Percentiles rank a stretch among this genome's conserved stretches.
Conservation (phyloP, 2,797 vertebrate species). For the Acanthurus lineatus region DNA sequence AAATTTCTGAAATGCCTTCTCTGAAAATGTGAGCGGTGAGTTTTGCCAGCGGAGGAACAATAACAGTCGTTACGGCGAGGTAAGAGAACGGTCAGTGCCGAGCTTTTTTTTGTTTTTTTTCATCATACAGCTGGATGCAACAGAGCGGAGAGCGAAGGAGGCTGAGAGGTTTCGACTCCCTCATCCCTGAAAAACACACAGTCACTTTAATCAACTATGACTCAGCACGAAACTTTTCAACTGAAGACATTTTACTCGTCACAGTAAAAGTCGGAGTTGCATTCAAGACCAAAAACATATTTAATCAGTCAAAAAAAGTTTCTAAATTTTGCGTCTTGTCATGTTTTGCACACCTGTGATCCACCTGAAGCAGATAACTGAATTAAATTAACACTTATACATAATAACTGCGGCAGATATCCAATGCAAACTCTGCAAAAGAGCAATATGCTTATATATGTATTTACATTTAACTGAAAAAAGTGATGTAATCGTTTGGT, state of each 20-base stretch:
- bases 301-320: too few relatives aligned
- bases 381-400: too few relatives aligned
- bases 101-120: conserved; percentile 48
- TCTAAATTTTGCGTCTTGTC: too few relatives aligned
- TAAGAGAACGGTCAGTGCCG: conserved; percentile 60
- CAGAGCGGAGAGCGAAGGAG: not conserved
- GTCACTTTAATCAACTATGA: not conserved
- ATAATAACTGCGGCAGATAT: too few relatives aligned
- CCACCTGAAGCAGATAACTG: too few relatives aligned
- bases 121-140: conserved; percentile 26
- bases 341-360: too few relatives aligned
- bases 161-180: conserved; percentile 2
- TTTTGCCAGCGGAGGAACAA: conserved; percentile 56
- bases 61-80: conserved; percentile 45
- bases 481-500: too few relatives aligned
- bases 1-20: conserved; percentile 54
- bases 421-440: too few relatives aligned
- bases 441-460: too few relatives aligned
- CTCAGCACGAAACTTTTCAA: not conserved
- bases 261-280: not conserved
- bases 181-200: not conserved
- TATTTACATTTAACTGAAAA: too few relatives aligned
- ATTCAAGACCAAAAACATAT: not conserved
- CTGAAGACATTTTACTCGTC: not conserved
- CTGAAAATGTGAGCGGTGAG: conserved; percentile 24